phyloP scores from a whole-genome alignment of 1,140 invertebrate genomes.

The Atopsyche davidsoni region DNA sequence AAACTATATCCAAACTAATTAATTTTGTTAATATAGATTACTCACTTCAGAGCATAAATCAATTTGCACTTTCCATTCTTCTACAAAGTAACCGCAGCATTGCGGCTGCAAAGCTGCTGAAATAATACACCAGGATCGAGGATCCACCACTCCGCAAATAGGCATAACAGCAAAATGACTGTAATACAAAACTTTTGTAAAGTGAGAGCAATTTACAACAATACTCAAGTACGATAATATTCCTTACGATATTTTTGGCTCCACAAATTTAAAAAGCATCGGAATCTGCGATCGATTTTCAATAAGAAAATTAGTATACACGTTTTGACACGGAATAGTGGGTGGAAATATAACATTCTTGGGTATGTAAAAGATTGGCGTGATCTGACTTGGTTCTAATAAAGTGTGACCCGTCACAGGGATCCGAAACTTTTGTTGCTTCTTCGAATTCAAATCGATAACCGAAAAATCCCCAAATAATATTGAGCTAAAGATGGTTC shows the following conservation, averaged over 20 bases:
- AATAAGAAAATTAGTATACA: conserved; percentile 7
- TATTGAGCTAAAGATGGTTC: too few relatives aligned
- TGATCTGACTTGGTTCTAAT: background rate
- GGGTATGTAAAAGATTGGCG: background rate
- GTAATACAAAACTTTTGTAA: too few relatives aligned
- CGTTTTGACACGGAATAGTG: conserved; percentile 7
- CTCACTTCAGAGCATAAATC: conserved; percentile 27
- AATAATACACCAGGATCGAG: conserved; percentile 42
- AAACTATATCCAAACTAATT: too few relatives aligned
- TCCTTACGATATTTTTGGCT: conserved; percentile 14
- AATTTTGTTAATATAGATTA: too few relatives aligned
- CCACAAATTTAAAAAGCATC: conserved; percentile 9
- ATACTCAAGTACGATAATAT: too few relatives aligned
- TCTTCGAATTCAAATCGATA: too few relatives aligned
- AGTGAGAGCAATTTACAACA: too few relatives aligned
- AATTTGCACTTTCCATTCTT: conserved; percentile 40
- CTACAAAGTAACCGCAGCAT: conserved; percentile 37
- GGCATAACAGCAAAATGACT: conserved; percentile 41
- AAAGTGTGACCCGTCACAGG: conserved; percentile 11
- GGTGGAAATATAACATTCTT: conserved; percentile 12
- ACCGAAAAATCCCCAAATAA: too few relatives aligned
- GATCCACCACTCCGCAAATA: conserved; percentile 41
- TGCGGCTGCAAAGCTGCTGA: conserved; percentile 41
- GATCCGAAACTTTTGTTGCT: conserved; percentile 12
- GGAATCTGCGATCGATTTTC: background rate